phyloP scores from a whole-genome alignment of 2,888 invertebrate genomes.

The Drosophila picticornis region DNA sequence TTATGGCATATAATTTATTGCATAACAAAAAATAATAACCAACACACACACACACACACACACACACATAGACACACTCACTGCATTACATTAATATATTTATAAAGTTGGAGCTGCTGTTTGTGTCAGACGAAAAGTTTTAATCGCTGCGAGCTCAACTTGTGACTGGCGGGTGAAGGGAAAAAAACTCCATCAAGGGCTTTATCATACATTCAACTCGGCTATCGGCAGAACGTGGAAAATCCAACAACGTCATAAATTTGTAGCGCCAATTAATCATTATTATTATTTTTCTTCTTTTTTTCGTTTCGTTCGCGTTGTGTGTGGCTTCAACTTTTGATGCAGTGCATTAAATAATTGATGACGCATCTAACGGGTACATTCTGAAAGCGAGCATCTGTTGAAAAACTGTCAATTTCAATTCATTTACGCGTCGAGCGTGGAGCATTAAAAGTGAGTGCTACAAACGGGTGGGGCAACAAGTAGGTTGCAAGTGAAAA shows the following conservation, averaged over 20 bases:
- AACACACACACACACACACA: slow-evolving; percentile 28
- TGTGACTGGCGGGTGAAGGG: background rate
- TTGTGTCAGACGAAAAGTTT: slow-evolving; percentile 63
- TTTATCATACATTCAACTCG: slow-evolving; percentile 78
- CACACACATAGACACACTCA: slow-evolving; percentile 20
- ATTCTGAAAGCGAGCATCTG: slow-evolving; percentile 23
- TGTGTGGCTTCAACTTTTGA: slow-evolving; percentile 30
- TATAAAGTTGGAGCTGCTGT: slow-evolving; percentile 59
- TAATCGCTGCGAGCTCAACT: slow-evolving; percentile 56
- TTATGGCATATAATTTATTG: slow-evolving; percentile 73
- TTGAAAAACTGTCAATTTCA: slow-evolving; percentile 51
- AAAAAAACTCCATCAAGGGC: slow-evolving; percentile 41
- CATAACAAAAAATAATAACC: slow-evolving; percentile 59
- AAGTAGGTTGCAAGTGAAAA: slow-evolving; percentile 47
- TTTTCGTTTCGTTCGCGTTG: slow-evolving; percentile 2
- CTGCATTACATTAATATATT: slow-evolving; percentile 59
- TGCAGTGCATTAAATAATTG: slow-evolving; percentile 63
- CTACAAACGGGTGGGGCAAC: slow-evolving; percentile 54
- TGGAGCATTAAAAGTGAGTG: slow-evolving; percentile 1
- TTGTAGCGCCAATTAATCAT: slow-evolving; percentile 79
- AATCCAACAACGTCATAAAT: slow-evolving; percentile 71
- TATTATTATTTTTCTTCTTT: slow-evolving; percentile 30
- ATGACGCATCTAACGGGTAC: slow-evolving; percentile 56
- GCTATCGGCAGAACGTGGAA: slow-evolving; percentile 50
- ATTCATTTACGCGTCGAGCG: slow-evolving; percentile 43